phyloP scores from a whole-genome alignment of 1,140 invertebrate genomes.

The Caenorhabditis briggsae region DNA sequence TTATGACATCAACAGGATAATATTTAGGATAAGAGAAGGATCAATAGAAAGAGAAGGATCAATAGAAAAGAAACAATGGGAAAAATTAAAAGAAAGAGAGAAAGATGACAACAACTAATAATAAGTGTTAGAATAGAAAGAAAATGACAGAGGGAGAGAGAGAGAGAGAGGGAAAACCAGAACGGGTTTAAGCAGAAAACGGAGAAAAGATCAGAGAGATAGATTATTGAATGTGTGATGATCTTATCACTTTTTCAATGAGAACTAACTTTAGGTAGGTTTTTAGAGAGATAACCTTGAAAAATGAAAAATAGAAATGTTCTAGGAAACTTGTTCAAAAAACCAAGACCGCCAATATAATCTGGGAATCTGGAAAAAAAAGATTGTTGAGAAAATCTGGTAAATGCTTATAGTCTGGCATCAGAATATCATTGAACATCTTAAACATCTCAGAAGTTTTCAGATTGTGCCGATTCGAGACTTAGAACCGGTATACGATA shows the following conservation, averaged over 20 bases:
- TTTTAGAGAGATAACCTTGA: too few species aligned
- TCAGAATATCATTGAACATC: too few species aligned
- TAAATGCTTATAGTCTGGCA: too few species aligned
- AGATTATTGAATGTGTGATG: not conserved
- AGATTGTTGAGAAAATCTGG: too few species aligned
- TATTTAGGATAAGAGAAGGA: not conserved
- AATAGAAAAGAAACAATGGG: not conserved
- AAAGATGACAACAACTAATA: not conserved
- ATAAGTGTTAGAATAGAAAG: constrained; percentile 24
- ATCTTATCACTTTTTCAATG: constrained; percentile 15
- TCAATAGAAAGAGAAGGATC: not conserved
- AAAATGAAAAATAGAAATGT: too few species aligned
- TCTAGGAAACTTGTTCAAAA: too few species aligned
- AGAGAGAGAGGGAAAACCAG: not conserved
- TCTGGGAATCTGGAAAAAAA: too few species aligned
- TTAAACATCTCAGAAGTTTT: too few species aligned
- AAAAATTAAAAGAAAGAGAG: not conserved
- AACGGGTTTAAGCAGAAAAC: constrained; percentile 27
- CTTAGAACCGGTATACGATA: too few species aligned
- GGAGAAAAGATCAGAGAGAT: not conserved
- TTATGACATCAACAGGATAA: not conserved
- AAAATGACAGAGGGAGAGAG: too few species aligned
- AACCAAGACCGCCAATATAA: too few species aligned
- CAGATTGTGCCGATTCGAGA: too few species aligned
- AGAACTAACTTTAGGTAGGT: not conserved